Evolutionary conservation across 2,113 vertebrate genomes (phyloP), one percentile per base, ranked within the genome.

Genomic region (Holacanthus passer): DNA sequence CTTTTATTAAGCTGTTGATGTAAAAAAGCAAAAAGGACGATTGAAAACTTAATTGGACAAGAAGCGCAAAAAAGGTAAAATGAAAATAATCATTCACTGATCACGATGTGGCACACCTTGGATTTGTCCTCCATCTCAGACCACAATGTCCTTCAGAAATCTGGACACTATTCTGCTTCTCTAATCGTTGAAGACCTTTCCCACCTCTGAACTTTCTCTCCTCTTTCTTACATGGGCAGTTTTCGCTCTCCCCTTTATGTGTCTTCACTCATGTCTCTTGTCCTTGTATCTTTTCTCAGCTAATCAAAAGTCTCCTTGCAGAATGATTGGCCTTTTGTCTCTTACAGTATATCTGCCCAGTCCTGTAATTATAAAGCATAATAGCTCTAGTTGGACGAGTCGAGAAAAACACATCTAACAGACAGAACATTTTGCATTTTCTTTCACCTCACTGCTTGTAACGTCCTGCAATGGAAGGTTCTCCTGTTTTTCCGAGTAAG

Each of bases 131-230:
- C n/a, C n/a, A n/a, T n/a, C n/a, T n/a, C n/a, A n/a, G n/a, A n/a
- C n/a, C n/a, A n/a, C n/a, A n/a, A n/a, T n/a, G n/a, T n/a, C 22
- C 67, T 73, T 73, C 6, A 60, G 45, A 72, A 64, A 65, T 37
- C 65, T 59, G 19, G n/a, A 47, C 29, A 48, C 35, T 20, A 45
- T 62, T 48, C 53, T 47, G 47, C 53, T 4, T 62, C 27, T 20
- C 50, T 37, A 78, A 60, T 27, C 6, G 43, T n/a, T 29, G n/a
- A n/a, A n/a, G n/a, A n/a, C n/a, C n/a, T n/a, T n/a, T n/a, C n/a
- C n/a, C n/a, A n/a, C n/a, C n/a, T 37, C 35, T 37, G 1, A 37
- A 37, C 58, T 52, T 43, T 39, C 62, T 48, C 31, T 14, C 5
- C 12, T 72, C 16, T 37, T 55, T 48, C 31, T 48, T 31, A 58